Percentiles rank a stretch among this genome's conserved stretches.
These are phyloP conservation scores for Eurystomus glaucurus DNA, from an alignment of 2,797 vertebrate genomes.

Conservation along the genomic window DNA sequence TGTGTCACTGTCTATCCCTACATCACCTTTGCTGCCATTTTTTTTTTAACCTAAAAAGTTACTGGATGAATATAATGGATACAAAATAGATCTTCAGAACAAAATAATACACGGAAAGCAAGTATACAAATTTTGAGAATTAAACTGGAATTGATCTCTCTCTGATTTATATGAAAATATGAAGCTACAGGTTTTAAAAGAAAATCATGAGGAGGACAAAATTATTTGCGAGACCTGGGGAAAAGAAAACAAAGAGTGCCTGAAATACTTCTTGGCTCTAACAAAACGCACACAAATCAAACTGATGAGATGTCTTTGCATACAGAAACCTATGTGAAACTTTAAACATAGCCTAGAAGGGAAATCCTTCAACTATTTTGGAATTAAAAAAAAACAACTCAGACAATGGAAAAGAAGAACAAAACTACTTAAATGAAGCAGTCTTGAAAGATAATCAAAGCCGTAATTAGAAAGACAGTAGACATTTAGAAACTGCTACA, in stretches of 20 bases:
- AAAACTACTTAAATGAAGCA: neutral
- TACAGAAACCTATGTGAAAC: neutral
- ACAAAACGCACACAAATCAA: neutral
- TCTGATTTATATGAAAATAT: neutral
- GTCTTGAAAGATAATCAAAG: neutral
- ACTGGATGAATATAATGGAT: neutral
- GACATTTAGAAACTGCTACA: neutral
- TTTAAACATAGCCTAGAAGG: neutral
- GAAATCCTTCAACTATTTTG: neutral
- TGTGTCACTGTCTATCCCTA: neutral
- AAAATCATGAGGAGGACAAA: neutral
- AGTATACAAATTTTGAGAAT: neutral
- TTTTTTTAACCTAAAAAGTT: neutral
- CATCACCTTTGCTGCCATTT: neutral
- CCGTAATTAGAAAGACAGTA: neutral
- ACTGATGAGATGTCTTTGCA: neutral
- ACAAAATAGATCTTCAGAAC: neutral
- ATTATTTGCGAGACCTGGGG: too few species aligned
- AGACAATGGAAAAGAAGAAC: neutral
- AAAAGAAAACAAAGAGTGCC: neutral
- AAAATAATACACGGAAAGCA: neutral
- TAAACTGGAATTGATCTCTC: neutral
- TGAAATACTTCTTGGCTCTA: neutral
- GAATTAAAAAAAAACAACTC: neutral
- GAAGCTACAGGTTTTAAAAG: neutral